Evolutionary conservation across 2,888 invertebrate genomes (phyloP), one percentile per base, ranked within the genome.

Genomic region (Himalopsyche tibetana): DNA sequence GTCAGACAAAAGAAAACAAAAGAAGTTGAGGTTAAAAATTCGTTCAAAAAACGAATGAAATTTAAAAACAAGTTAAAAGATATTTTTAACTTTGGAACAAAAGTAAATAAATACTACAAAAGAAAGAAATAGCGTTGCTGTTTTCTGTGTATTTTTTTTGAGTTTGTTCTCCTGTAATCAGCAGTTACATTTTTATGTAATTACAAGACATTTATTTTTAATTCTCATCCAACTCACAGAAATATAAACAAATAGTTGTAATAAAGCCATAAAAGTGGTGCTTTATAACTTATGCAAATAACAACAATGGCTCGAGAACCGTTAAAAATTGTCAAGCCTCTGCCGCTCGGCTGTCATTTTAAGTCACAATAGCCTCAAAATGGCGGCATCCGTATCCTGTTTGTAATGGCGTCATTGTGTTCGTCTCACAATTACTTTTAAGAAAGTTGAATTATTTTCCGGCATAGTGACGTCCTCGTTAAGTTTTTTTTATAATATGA

Each of bases 341-440:
- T 28, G 28, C 19, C 15, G 2, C 63, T 63, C 63, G 38, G 74
- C 74, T 74, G 74, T 74, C 74, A 74, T 74, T 74, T 74, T 36
- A 38, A 74, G 38, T 74, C 74, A 74, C 74, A 74, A 74, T 74
- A 36, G 74, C 36, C 38, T 74, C 74, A 74, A 74, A 74, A 74
- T 74, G 74, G 74, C 74, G 74, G 74, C 74, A 74, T 74, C 74
- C 74, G 74, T 74, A 74, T 74, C 74, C 74, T 74, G 74, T 74
- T 74, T 74, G 74, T 38, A 12, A 74, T 74, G 38, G 74, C 74
- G 74, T 74, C 74, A 74, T 74, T 74, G 74, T 74, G 38, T 9
- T 74, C 74, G 4, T 0, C 74, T 28, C 12, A 74, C 74, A 74
- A 74, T 74, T 74, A 74, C 36, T 36, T 74, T 63, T 63, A 9